Conservation (phyloP, 2,888 invertebrate species). For the Drosophila siamana region DNA sequence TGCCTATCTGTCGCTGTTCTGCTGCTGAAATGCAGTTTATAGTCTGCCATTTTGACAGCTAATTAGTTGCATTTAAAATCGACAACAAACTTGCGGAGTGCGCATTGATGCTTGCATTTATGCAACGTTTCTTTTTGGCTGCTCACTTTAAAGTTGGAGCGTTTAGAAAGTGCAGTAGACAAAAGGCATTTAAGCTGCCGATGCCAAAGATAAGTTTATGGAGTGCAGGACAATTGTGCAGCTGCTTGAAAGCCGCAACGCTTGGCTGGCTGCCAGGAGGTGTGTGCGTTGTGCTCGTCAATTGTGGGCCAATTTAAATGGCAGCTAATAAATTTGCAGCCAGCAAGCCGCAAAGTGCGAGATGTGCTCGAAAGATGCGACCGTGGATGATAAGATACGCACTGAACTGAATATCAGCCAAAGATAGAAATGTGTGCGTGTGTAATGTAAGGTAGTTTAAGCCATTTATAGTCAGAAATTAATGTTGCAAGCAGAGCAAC, state of each 20-base stretch:
- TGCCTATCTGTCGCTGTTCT: no score
- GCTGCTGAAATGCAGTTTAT: slow-evolving; percentile 62
- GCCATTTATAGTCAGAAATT: slow-evolving; percentile 70
- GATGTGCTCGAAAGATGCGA: slow-evolving; percentile 42
- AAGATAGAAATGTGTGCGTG: slow-evolving; percentile 26
- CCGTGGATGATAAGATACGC: slow-evolving; percentile 46
- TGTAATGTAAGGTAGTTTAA: slow-evolving; percentile 59
- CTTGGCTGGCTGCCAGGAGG: not conserved
- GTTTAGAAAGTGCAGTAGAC: no score
- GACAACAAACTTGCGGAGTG: no score
- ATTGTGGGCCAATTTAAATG: slow-evolving; percentile 65
- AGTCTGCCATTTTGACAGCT: slow-evolving; percentile 81
- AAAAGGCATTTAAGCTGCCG: no score
- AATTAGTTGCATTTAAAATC: slow-evolving; percentile 75
- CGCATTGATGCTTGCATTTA: no score
- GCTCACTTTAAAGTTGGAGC: no score
- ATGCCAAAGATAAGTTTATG: no score
- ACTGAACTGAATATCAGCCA: slow-evolving; percentile 34
- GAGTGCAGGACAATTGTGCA: slow-evolving; percentile 38
- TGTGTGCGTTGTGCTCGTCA: slow-evolving; percentile 40
- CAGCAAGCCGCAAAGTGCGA: slow-evolving; percentile 52
- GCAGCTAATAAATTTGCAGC: slow-evolving; percentile 78
- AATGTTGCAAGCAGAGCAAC: slow-evolving; percentile 55
- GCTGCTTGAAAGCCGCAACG: slow-evolving; percentile 48
- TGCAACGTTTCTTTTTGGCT: no score